Base-by-base conservation (phyloP, 2,888 invertebrate species). In the Chymomyza fuscimana region DNA sequence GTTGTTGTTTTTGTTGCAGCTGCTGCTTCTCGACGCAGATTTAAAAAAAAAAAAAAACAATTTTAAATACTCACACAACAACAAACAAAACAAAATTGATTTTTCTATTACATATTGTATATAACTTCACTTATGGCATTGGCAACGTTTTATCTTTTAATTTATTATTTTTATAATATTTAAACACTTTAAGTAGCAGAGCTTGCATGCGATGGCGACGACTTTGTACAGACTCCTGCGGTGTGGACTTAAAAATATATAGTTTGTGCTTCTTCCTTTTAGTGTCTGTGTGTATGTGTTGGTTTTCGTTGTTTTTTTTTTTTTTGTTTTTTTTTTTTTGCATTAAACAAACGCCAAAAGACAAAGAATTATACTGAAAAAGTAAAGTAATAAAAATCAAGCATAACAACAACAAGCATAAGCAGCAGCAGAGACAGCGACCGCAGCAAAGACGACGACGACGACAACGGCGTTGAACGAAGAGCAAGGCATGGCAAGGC, bases 321-420 rank as follows among this genome's bases (percentile, higher is more conserved):
- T 50, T n/a, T 50, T 77, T n/a, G n/a, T 68, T 67, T 59, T 68
- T 65, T 59, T 63, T 65, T 81, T 83, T 84, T 80, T 80, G 74
- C 78, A 82, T 82, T 86, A 78, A 82, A 81, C 85, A 84, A 86
- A 86, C 81, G 76, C 73, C 80, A 82, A 81, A 85, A 82, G 85
- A 86, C 87, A 86, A 86, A 82, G 87, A 84, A 86, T 80, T 80
- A 81, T 84, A 82, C 76, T 72, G 81, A 73, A 86, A 85, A 83
- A 86, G 78, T 79, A 82, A 86, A 82, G 87, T 84, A 82, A 84
- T 86, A 82, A 81, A 80, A 84, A 81, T 78, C 81, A 85, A 85
- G 77, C 78, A 81, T 79, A 82, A 80, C 75, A 82, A 75, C 83
- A 81, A 81, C 77, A 73, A 67, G 56, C 75, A 56, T 36, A 67